Evolutionary conservation across 2,113 vertebrate genomes (phyloP).

Genomic region (Coturnix japonica): DNA sequence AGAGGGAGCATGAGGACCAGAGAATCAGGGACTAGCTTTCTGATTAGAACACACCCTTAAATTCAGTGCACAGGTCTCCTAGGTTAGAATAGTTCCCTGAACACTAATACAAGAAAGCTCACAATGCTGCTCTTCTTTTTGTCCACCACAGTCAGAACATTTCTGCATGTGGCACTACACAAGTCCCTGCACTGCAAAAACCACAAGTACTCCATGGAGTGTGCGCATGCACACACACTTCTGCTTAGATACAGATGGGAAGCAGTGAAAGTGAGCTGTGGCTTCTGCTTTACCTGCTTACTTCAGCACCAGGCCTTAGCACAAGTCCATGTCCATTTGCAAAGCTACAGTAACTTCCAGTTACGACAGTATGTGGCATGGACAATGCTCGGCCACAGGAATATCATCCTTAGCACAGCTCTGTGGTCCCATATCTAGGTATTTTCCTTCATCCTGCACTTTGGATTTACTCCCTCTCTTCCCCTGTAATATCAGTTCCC

Average conservation of each 20-base stretch:
- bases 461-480: neutral
- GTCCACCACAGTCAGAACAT: neutral
- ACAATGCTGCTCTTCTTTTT: neutral
- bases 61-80: neutral
- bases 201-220: neutral
- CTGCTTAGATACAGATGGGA: neutral
- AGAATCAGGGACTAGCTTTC: neutral
- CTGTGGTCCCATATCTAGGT: no score
- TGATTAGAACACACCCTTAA: neutral
- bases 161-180: neutral
- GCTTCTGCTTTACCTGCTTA: neutral
- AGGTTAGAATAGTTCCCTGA: neutral
- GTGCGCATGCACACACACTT: neutral
- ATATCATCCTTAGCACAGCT: neutral
- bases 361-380: no score
- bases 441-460: neutral
- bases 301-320: neutral
- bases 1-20: neutral
- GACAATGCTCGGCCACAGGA: neutral
- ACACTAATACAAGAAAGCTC: neutral
- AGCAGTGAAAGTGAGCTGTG: fast-evolving
- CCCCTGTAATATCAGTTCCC: neutral
- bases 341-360: neutral
- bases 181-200: neutral
- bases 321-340: neutral